Conservation (phyloP, 2,888 invertebrate species). For the Junonia oenone region DNA sequence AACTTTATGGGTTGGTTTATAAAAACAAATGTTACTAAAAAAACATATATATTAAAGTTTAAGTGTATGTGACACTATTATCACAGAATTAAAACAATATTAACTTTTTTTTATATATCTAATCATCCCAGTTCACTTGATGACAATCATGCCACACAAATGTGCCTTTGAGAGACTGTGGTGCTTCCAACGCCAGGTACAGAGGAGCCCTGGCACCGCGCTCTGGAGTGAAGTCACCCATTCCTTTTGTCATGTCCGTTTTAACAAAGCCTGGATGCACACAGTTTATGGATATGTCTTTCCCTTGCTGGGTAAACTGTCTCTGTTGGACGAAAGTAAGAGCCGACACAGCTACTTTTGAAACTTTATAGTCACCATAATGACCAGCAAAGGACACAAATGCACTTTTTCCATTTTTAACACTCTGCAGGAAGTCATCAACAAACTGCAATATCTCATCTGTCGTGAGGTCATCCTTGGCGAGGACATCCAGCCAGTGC, state of each 20-base stretch:
- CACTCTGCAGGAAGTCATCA: slow-evolving; percentile 77
- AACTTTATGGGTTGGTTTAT: neutral
- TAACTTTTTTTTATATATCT: slow-evolving; percentile 46
- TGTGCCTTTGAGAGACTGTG: slow-evolving; percentile 64
- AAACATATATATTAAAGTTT: slow-evolving; percentile 62
- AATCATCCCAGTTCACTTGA: slow-evolving; percentile 75
- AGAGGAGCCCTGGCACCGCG: slow-evolving; percentile 66
- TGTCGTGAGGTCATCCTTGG: slow-evolving; percentile 68
- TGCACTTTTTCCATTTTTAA: slow-evolving; percentile 64
- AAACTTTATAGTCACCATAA: slow-evolving; percentile 73
- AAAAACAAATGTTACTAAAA: slow-evolving; percentile 35
- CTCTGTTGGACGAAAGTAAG: slow-evolving; percentile 70
- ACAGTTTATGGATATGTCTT: slow-evolving; percentile 68
- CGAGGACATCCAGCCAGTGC: slow-evolving; percentile 62
- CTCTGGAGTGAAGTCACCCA: slow-evolving; percentile 69
- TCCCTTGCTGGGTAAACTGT: slow-evolving; percentile 69
- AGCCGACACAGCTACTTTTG: slow-evolving; percentile 71
- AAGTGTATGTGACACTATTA: slow-evolving; percentile 71
- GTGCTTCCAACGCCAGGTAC: slow-evolving; percentile 66
- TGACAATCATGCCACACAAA: slow-evolving; percentile 74
- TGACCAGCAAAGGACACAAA: slow-evolving; percentile 66
- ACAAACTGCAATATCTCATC: slow-evolving; percentile 76
- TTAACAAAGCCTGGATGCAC: slow-evolving; percentile 74
- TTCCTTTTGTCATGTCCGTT: slow-evolving; percentile 73
- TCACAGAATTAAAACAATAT: slow-evolving; percentile 67